These are phyloP conservation scores for Numida meleagris DNA, from an alignment of 2,113 vertebrate species.

Conservation along the genomic window DNA sequence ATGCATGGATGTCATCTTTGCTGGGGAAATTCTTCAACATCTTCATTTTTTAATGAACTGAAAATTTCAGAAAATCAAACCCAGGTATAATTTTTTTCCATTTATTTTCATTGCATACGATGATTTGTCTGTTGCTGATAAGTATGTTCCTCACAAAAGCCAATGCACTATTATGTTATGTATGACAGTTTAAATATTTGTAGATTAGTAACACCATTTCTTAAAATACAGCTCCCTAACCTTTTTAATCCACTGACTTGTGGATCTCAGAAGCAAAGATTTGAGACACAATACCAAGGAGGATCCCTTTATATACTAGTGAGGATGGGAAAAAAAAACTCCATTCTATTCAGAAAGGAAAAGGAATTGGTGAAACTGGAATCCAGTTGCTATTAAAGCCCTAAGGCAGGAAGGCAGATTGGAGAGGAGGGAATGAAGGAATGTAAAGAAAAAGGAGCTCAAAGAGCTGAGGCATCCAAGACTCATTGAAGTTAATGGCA, in stretches of 20 bases:
- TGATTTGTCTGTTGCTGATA: background rate
- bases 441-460: background rate
- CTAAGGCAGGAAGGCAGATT: background rate
- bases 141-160: background rate
- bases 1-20: background rate
- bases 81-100: background rate
- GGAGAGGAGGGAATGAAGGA: background rate
- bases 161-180: background rate
- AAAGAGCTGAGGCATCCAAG: background rate
- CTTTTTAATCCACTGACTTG: background rate
- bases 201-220: background rate
- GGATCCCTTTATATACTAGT: background rate
- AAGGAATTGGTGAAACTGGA: background rate
- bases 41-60: background rate
- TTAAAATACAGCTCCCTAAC: background rate
- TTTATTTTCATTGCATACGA: background rate
- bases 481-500: background rate
- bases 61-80: background rate
- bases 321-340: background rate
- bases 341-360: background rate
- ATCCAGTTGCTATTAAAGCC: background rate
- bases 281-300: background rate
- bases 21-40: background rate
- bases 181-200: background rate
- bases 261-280: background rate